These are phyloP conservation scores for Tenthredo amoena DNA, from an alignment of 2,888 invertebrate species.

Conservation along the genomic window DNA sequence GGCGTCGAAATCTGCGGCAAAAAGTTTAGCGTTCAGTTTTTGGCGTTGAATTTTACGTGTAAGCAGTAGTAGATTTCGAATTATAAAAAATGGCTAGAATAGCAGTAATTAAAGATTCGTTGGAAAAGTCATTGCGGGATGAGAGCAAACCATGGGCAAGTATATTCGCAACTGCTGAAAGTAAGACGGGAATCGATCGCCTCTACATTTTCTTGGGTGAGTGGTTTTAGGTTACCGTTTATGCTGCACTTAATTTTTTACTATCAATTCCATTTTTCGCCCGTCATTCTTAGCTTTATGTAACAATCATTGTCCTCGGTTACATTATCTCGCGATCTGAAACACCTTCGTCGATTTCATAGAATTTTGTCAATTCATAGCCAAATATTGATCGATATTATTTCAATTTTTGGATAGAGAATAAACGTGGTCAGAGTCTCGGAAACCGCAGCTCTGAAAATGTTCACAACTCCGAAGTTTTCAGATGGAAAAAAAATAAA, in stretches of 20 bases:
- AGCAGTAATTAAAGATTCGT: conserved; percentile 80
- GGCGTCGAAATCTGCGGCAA: neutral
- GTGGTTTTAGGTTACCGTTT: conserved; percentile 68
- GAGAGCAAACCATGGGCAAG: conserved; percentile 86
- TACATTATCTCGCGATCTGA: neutral
- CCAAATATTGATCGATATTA: neutral
- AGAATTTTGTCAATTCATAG: neutral
- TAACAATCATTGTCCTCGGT: neutral
- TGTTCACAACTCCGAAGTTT: neutral
- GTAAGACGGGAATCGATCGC: conserved; percentile 86
- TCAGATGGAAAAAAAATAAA: neutral
- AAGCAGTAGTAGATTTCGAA: conserved; percentile 8
- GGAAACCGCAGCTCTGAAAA: neutral
- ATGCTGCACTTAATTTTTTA: neutral
- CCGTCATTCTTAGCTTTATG: conserved; percentile 46
- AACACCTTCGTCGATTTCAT: neutral
- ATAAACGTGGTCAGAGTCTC: neutral
- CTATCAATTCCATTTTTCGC: conserved; percentile 8
- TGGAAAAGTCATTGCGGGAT: conserved; percentile 84
- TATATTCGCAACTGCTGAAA: conserved; percentile 84
- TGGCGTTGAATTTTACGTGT: neutral
- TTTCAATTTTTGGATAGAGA: neutral
- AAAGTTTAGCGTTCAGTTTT: conserved; percentile 4
- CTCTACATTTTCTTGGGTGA: conserved; percentile 90
- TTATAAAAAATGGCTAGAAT: conserved; percentile 76